Evolutionary conservation across 2,113 vertebrate species (phyloP).

Genomic region (Cyanoderma ruficeps): DNA sequence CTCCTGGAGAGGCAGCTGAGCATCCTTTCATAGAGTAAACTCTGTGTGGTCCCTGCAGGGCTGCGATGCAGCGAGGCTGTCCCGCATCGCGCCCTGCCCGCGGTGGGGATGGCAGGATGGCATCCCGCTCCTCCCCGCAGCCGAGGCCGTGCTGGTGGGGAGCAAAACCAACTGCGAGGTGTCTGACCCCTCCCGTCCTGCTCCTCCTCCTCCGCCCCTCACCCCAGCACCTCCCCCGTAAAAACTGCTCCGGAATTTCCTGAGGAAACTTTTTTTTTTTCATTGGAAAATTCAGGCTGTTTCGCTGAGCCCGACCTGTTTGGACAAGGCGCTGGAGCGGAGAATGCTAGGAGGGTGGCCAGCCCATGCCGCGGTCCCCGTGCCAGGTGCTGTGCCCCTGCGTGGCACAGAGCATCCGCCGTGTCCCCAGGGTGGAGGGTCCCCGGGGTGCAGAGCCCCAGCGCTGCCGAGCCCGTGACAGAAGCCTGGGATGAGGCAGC

Average conservation of each 20-base stretch:
- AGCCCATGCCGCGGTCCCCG: rapidly evolving
- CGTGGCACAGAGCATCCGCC: neutral
- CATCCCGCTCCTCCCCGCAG: neutral
- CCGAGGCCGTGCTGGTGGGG: neutral
- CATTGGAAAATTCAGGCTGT: constrained; percentile 32
- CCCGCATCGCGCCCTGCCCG: neutral
- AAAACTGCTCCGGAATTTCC: constrained; percentile 58
- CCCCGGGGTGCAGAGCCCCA: neutral
- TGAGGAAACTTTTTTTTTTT: constrained; percentile 17
- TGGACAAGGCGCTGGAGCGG: neutral
- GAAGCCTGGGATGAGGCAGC: neutral
- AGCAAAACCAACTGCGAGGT: neutral
- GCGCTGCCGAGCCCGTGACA: neutral
- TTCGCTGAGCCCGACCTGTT: neutral
- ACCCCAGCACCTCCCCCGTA: neutral
- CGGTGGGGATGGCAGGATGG: neutral
- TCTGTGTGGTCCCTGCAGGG: constrained; percentile 14
- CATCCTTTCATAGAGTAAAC: neutral
- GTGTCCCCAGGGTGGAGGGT: neutral
- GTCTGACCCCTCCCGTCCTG: neutral
- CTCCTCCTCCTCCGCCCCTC: neutral
- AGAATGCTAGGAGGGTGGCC: neutral
- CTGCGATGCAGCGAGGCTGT: neutral
- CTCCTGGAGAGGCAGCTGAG: neutral
- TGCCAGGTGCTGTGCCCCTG: neutral